Conservation (phyloP, 2,797 vertebrate species). For the Siniperca undulata region DNA sequence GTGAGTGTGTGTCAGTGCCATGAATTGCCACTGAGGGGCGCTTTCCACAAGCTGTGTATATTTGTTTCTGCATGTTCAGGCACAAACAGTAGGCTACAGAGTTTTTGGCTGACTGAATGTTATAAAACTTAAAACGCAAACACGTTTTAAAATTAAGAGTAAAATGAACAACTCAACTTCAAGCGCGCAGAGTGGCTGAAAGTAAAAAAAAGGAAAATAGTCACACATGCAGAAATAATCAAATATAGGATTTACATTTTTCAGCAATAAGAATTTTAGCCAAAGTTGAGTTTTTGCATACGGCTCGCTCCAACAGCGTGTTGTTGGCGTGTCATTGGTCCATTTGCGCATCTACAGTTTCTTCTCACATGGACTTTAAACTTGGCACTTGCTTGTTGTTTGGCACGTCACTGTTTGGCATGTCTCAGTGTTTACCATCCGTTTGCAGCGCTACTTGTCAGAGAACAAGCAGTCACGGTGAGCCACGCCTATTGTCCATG, state of each 20-base stretch:
- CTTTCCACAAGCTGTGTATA: conserved; percentile 35
- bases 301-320: neutral
- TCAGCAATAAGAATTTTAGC: neutral
- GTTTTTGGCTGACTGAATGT: conserved; percentile 12
- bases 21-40: conserved; percentile 56
- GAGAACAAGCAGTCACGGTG: conserved; percentile 83
- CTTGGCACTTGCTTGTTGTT: conserved; percentile 59
- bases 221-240: neutral
- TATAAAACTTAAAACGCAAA: neutral
- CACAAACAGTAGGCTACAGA: neutral
- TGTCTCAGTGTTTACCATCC: conserved; percentile 63
- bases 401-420: conserved; percentile 58
- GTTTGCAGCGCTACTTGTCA: conserved; percentile 44
- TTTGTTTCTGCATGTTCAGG: neutral
- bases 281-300: neutral
- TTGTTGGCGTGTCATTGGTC: conserved; percentile 12
- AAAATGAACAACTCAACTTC: rapidly evolving
- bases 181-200: neutral
- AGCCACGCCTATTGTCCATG: conserved; percentile 86
- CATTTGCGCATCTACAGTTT: conserved; percentile 40
- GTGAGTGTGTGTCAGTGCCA: neutral
- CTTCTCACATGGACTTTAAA: conserved; percentile 57
- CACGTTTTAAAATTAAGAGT: neutral
- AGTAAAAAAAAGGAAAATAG: no score
- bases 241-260: neutral